These are phyloP conservation scores for Procambarus clarkii DNA, from an alignment of 1,140 invertebrate species.

Conservation along the genomic window DNA sequence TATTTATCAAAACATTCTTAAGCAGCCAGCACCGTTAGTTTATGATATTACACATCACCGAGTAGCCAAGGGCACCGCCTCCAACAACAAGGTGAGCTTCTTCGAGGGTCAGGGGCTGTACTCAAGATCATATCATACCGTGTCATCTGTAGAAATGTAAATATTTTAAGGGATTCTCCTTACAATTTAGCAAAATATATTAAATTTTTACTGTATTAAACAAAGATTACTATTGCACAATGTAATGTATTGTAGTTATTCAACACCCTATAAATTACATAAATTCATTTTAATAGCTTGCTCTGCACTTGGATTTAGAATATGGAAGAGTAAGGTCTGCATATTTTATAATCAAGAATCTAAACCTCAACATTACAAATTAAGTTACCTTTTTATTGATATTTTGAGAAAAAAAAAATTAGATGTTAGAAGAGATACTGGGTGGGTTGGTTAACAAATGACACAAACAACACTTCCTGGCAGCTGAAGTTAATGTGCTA, in stretches of 20 bases:
- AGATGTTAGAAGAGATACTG: too few relatives aligned
- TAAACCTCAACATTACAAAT: too few relatives aligned
- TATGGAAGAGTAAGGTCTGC: too few relatives aligned
- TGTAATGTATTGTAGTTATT: neutral
- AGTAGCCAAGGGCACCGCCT: neutral
- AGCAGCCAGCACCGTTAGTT: neutral
- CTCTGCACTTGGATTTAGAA: too few relatives aligned
- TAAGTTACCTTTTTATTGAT: too few relatives aligned
- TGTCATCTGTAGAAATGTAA: conserved; percentile 53
- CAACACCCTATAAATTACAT: too few relatives aligned
- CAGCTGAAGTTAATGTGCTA: too few relatives aligned
- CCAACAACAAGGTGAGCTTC: conserved; percentile 11
- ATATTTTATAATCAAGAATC: too few relatives aligned
- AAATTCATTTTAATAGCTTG: too few relatives aligned
- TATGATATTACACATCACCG: conserved; percentile 43
- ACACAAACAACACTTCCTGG: too few relatives aligned
- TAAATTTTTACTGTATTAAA: neutral
- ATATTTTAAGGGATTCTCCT: neutral
- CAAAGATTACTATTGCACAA: neutral
- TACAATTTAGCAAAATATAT: neutral
- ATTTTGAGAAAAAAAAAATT: too few relatives aligned
- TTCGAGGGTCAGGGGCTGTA: conserved; percentile 19
- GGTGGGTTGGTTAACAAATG: too few relatives aligned
- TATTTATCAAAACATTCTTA: conserved; percentile 4
- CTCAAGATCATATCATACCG: conserved; percentile 57